Conservation (phyloP, 2,888 invertebrate species). For the Drosophila hamatofila region DNA sequence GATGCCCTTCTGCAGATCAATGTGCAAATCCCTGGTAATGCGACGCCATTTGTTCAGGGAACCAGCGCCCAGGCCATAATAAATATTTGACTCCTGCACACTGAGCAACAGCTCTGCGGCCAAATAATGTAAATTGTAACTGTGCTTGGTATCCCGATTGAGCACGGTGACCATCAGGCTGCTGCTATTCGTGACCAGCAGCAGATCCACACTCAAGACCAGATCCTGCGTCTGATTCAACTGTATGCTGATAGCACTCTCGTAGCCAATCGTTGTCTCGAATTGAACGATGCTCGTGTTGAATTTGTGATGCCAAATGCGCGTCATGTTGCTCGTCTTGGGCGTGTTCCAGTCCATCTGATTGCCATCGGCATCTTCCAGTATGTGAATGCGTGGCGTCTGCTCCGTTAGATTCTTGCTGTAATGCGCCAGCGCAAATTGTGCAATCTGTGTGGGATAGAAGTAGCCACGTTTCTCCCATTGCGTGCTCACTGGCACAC, state of each 20-base stretch:
- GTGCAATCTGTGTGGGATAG: conserved; percentile 99
- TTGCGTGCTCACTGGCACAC: conserved; percentile 98
- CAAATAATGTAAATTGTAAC: conserved; percentile 93
- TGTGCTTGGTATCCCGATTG: conserved; percentile 91
- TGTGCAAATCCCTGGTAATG: conserved; percentile 93
- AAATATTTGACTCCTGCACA: conserved; percentile 92
- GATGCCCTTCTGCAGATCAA: conserved; percentile 97
- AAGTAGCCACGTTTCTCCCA: conserved; percentile 98
- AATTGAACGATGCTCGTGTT: conserved; percentile 90
- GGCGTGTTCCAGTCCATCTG: conserved; percentile 91
- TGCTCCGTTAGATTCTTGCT: conserved; percentile 96
- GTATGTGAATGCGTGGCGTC: conserved; percentile 89
- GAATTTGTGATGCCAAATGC: conserved; percentile 87
- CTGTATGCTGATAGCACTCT: conserved; percentile 90
- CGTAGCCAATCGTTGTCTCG: conserved; percentile 89
- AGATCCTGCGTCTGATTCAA: conserved; percentile 87
- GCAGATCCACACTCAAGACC: conserved; percentile 90
- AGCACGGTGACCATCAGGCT: conserved; percentile 92
- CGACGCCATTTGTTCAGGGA: conserved; percentile 89
- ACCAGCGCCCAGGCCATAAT: conserved; percentile 92
- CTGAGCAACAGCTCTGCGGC: conserved; percentile 90
- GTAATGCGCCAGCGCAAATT: conserved; percentile 98
- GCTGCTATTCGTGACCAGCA: conserved; percentile 90
- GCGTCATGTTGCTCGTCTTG: conserved; percentile 88
- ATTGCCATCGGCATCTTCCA: conserved; percentile 91